A percentile compares a stretch with the other conserved stretches of the same genome.
Conservation (phyloP, 2,888 invertebrate species). For the Tipula confusa region DNA sequence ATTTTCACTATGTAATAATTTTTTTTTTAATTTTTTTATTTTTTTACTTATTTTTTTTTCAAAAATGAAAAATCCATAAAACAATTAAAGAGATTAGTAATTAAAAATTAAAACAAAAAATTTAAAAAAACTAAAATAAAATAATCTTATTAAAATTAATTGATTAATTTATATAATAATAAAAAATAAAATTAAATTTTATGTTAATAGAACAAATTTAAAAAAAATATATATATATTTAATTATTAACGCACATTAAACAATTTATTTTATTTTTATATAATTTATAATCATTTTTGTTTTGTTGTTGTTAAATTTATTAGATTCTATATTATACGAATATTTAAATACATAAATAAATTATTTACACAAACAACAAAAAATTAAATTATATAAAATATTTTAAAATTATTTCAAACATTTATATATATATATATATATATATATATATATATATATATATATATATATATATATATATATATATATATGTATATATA, state of each 20-base stretch:
- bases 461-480: too few species aligned
- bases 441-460: too few species aligned
- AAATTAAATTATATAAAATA: background rate
- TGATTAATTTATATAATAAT: background rate
- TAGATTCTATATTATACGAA: background rate
- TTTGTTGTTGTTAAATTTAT: too few species aligned
- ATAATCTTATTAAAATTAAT: slow-evolving; percentile 3
- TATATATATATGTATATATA: too few species aligned
- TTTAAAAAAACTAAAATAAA: background rate
- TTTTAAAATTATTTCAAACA: too few species aligned
- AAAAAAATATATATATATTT: background rate
- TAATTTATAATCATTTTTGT: background rate
- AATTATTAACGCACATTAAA: slow-evolving; percentile 14
- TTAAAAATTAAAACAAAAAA: background rate
- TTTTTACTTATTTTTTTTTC: background rate
- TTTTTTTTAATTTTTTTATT: background rate
- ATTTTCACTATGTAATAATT: background rate
- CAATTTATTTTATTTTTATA: background rate
- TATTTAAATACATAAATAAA: background rate
- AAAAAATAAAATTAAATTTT: background rate
- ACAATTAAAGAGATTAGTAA: slow-evolving; percentile 3
- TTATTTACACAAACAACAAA: background rate
- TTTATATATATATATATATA: too few species aligned
- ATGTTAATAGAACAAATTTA: background rate
- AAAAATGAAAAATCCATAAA: background rate